Conservation (phyloP, 2,797 vertebrate genomes). For the Poeciliopsis infans region DNA sequence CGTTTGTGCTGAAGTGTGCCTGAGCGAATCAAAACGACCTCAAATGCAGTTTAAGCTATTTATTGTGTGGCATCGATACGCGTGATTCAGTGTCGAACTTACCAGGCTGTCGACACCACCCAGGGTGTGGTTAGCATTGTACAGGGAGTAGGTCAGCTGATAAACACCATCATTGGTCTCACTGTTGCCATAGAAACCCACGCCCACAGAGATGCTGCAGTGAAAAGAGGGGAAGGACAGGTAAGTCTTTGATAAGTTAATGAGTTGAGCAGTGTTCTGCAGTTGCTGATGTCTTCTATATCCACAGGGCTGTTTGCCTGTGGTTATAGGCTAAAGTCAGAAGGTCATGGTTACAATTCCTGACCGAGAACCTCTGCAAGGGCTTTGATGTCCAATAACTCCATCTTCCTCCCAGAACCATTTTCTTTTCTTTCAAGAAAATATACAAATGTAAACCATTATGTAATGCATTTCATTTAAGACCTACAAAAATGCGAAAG, state of each 20-base stretch:
- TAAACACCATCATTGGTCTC: conserved; percentile 93
- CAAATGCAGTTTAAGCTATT: neutral
- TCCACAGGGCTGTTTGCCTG: conserved; percentile 7
- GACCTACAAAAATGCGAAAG: neutral
- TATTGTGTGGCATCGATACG: neutral
- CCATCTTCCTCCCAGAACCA: neutral
- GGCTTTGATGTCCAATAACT: neutral
- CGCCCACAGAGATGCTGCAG: conserved; percentile 87
- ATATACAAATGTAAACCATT: neutral
- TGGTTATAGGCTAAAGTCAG: neutral
- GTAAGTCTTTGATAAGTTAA: conserved; percentile 48
- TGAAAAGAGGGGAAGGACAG: conserved; percentile 38
- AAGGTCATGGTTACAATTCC: neutral
- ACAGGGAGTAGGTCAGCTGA: conserved; percentile 94
- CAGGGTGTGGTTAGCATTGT: conserved; percentile 93
- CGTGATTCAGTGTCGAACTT: conserved; percentile 55
- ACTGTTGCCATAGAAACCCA: conserved; percentile 98
- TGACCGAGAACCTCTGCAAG: neutral
- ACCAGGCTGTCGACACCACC: conserved; percentile 90
- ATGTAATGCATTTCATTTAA: neutral
- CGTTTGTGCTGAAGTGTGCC: neutral
- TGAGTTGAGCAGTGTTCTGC: conserved; percentile 23
- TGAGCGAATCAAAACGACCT: conserved; percentile 2
- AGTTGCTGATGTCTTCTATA: conserved; percentile 1
- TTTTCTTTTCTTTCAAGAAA: neutral